Percentiles rank a stretch among this genome's conserved stretches.
These are phyloP conservation scores for Sus cebifrons DNA, from an alignment of 2,797 vertebrate species.

Conservation along the genomic window DNA sequence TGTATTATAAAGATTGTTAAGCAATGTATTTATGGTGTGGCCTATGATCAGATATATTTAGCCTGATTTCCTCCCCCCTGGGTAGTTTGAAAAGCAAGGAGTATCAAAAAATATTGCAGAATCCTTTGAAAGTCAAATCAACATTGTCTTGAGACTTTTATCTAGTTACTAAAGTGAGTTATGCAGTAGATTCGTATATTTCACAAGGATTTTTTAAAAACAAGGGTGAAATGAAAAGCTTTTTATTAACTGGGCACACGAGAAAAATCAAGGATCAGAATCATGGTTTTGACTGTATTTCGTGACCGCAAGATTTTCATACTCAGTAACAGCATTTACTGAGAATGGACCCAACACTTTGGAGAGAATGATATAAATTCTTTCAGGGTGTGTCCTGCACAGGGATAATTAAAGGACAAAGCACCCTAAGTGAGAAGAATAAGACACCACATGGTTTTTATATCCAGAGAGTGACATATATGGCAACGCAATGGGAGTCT, in stretches of 20 bases:
- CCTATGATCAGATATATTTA: background rate
- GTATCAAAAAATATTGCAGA: constrained; percentile 10
- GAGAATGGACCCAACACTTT: background rate
- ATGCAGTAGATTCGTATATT: background rate
- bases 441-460: background rate
- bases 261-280: background rate
- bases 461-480: background rate
- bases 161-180: background rate
- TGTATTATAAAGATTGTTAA: constrained; percentile 46
- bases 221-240: background rate
- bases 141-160: background rate
- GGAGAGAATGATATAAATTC: fast-evolving
- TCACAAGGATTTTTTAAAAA: background rate
- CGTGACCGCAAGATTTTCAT: background rate
- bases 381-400: background rate
- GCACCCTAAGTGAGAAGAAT: fast-evolving
- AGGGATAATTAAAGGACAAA: background rate
- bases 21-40: background rate
- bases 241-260: background rate
- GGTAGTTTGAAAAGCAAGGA: constrained; percentile 24
- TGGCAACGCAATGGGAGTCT: background rate
- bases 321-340: fast-evolving
- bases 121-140: constrained; percentile 34
- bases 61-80: background rate
- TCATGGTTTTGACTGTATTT: background rate